Evolutionary conservation across 2,888 invertebrate genomes (phyloP), one percentile per base, ranked within the genome.

Genomic region (Apantesis nais): DNA sequence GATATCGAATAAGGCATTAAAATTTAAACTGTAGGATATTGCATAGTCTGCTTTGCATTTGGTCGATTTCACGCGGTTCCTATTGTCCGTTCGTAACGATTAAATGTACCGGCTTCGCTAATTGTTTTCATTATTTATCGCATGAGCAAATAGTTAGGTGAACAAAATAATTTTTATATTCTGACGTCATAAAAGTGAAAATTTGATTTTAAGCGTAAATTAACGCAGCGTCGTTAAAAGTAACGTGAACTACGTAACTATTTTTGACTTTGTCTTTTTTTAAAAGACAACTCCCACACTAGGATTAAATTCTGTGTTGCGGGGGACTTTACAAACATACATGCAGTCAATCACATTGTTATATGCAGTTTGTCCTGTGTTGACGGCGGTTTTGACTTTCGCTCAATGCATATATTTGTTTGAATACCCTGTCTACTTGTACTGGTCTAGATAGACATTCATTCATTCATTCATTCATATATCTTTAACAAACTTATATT

Each of bases 31-130:
- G 11, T 58, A 65, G 83, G 81, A 81, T 70, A 61, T 83, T 82
- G 76, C 76, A 64, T 75, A 79, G 66, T 37, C 65, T 69, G 68
- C 66, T 72, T 64, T 74, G 72, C 55, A 67, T 71, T 48, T 66
- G 67, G 44, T 31, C 62, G 81, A 76, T 82, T 82, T 83, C 79
- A 74, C 74, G 29, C 44, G 52, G 37, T 48, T 71, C 67, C 25
- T 62, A 62, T 68, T 72, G 80, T 79, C 67, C 70, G 68, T 5
- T 68, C 25, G 5, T n/a, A 62, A 75, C 67, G 73, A 81, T 76
- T 77, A 71, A 52, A n/a, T 19, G n/a, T 25, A 63, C 34, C 60
- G 73, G 67, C 29, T 65, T 41, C 29, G 63, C 16, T 66, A 71
- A 70, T 68, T 16, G 52, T 62, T 55, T 69, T 37, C 12, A 62